These are phyloP conservation scores for Oncorhynchus clarkii DNA, from an alignment of 2,113 vertebrate genomes.

Conservation along the genomic window DNA sequence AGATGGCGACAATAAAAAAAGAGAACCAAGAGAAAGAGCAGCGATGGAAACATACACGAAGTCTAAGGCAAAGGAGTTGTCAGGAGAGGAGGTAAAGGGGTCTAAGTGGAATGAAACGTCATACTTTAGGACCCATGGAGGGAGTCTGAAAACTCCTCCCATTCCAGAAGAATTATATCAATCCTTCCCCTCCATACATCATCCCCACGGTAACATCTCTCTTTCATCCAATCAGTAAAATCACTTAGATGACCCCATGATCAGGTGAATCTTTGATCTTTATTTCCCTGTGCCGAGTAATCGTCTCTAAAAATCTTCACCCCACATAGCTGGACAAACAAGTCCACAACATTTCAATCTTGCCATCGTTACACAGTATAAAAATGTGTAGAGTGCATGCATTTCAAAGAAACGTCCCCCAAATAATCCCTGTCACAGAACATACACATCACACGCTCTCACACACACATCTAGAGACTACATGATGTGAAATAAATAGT, in stretches of 20 bases:
- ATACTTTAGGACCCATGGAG: too few species aligned
- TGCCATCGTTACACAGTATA: constrained; percentile 25
- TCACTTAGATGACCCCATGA: background rate
- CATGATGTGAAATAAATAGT: constrained; percentile 63
- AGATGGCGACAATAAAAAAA: background rate
- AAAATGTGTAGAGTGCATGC: constrained; percentile 15
- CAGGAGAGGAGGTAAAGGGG: background rate
- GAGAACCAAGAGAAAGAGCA: background rate
- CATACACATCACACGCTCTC: background rate
- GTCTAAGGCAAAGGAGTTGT: constrained; percentile 30
- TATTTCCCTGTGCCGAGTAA: background rate
- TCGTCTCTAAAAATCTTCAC: background rate
- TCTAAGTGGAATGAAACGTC: background rate
- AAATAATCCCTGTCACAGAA: constrained; percentile 10
- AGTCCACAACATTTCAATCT: background rate
- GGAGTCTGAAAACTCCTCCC: too few species aligned
- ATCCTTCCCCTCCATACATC: background rate
- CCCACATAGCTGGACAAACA: background rate
- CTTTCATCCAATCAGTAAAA: background rate
- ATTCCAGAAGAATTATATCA: background rate
- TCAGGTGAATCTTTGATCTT: background rate
- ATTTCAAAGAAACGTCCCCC: constrained; percentile 26
- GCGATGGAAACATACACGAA: background rate
- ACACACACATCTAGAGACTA: constrained; percentile 19
- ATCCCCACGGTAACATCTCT: background rate